Conservation (phyloP, 2,888 invertebrate species). For the Philonicus albiceps region DNA sequence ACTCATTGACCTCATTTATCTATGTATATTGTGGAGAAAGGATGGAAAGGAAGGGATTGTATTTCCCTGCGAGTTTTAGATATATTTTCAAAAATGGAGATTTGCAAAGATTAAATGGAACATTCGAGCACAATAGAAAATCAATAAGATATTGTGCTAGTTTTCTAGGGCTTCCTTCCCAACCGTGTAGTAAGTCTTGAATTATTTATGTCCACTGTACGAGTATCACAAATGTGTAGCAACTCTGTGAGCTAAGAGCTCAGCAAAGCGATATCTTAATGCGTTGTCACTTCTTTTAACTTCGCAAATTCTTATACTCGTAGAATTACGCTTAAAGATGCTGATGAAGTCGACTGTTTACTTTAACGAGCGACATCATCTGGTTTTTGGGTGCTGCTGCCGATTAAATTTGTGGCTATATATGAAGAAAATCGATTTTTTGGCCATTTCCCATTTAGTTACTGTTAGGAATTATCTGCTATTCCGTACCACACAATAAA, state of each 20-base stretch:
- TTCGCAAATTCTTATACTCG: neutral
- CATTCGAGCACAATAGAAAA: neutral
- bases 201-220: neutral
- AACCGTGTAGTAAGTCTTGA: neutral
- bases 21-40: neutral
- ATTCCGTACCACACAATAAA: neutral
- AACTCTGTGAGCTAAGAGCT: neutral
- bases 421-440: slow-evolving; percentile 24
- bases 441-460: neutral
- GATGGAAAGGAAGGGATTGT: neutral
- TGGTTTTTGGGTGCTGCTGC: neutral
- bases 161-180: neutral
- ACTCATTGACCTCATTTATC: slow-evolving; percentile 32
- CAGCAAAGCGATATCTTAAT: too few relatives aligned
- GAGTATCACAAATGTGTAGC: neutral
- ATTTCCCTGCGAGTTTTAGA: neutral
- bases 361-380: neutral
- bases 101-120: neutral
- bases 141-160: slow-evolving; percentile 30
- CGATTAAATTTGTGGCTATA: neutral
- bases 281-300: neutral
- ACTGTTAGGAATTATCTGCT: neutral
- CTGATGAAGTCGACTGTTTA: neutral
- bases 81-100: neutral
- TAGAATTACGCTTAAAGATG: neutral